A percentile compares a stretch with the other conserved stretches of the same genome.
phyloP scores from a whole-genome alignment of 2,113 vertebrate species.

The Psittacula cyanocephala region DNA sequence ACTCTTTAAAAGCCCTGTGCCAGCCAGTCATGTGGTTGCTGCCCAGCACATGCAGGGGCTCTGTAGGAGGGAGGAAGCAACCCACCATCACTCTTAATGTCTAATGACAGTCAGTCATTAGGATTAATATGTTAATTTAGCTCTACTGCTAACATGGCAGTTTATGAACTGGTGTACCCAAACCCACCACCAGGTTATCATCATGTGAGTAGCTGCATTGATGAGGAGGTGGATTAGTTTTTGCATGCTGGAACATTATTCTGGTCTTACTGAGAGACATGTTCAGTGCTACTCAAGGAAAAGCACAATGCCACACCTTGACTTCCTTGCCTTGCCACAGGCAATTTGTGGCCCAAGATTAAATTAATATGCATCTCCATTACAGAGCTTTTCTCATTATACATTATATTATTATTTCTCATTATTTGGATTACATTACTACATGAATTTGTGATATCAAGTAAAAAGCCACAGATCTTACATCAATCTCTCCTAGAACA shows the following conservation, averaged over 20 bases:
- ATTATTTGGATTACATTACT: background rate
- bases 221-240: background rate
- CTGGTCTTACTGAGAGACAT: background rate
- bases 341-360: background rate
- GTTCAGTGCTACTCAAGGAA: background rate
- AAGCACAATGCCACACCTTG: background rate
- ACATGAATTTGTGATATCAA: background rate
- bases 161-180: background rate
- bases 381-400: background rate
- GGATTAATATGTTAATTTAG: too few relatives aligned
- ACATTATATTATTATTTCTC: background rate
- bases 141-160: background rate
- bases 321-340: background rate
- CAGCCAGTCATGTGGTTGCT: background rate
- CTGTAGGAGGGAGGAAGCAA: background rate
- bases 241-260: background rate
- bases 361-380: accelerated
- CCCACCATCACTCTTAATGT: background rate
- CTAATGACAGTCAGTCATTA: background rate
- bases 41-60: accelerated
- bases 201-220: accelerated
- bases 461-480: background rate
- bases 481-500: background rate
- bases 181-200: background rate
- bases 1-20: background rate